Percentiles rank a stretch among this genome's conserved stretches.
phyloP scores from a whole-genome alignment of 2,888 invertebrate genomes.

The Nemotelus nigrinus region DNA sequence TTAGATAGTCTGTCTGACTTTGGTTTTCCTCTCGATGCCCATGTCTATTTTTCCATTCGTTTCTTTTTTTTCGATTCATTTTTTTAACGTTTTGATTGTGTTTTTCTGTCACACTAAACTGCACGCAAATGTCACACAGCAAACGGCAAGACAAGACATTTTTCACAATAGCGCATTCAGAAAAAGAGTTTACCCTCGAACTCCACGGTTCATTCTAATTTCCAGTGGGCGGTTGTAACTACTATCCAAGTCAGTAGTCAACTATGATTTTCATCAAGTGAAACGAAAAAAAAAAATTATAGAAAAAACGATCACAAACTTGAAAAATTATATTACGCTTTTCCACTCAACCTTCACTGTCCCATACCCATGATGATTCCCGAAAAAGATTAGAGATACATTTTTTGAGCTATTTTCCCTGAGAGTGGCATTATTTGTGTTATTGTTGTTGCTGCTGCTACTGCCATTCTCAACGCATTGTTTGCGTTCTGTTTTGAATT shows the following conservation, averaged over 20 bases:
- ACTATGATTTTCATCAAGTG: conserved; percentile 20
- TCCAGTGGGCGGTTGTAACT: neutral
- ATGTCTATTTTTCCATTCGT: conserved; percentile 3
- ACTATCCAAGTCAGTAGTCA: neutral
- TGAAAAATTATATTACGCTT: conserved; percentile 19
- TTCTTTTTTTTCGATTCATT: neutral
- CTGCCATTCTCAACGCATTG: neutral
- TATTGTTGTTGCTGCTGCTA: neutral
- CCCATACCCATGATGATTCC: conserved; percentile 31
- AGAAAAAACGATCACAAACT: neutral
- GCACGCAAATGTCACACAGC: conserved; percentile 44
- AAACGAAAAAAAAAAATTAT: neutral
- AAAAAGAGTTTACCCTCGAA: neutral
- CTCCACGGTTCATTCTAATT: neutral
- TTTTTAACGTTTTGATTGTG: conserved; percentile 38
- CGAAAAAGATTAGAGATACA: conserved; percentile 25
- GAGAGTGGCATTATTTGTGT: conserved; percentile 5
- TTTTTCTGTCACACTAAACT: conserved; percentile 46
- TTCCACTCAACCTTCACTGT: conserved; percentile 35
- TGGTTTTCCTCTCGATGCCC: conserved; percentile 14
- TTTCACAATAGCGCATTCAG: conserved; percentile 11
- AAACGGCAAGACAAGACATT: conserved; percentile 13
- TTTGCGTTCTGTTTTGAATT: neutral
- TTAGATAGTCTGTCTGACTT: conserved; percentile 24
- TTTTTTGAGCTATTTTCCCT: conserved; percentile 18